These are phyloP conservation scores for Bungarus multicinctus DNA, from an alignment of 2,113 vertebrate genomes.

Conservation along the genomic window DNA sequence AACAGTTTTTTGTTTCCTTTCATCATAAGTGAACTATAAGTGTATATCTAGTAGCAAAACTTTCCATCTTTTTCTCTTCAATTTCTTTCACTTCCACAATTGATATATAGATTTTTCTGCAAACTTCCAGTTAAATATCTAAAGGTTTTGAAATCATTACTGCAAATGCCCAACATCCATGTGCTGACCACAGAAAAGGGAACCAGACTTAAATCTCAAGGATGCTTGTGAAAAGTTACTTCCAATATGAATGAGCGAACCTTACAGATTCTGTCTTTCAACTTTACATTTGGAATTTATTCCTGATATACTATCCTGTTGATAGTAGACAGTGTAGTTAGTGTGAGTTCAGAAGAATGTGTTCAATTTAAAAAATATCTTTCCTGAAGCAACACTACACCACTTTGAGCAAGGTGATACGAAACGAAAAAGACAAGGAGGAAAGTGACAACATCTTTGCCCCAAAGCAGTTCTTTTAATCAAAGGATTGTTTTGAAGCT, in stretches of 20 bases:
- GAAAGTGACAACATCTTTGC: conserved; percentile 1
- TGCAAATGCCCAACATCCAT: fast-evolving
- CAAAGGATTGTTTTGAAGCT: background rate
- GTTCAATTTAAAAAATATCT: background rate
- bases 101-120: background rate
- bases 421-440: background rate
- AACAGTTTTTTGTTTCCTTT: background rate
- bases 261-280: background rate
- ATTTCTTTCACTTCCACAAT: background rate
- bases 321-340: background rate
- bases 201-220: background rate
- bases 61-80: background rate
- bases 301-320: background rate
- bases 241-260: background rate
- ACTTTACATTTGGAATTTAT: fast-evolving
- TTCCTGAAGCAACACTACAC: background rate
- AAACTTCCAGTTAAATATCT: fast-evolving
- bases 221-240: background rate
- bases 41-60: background rate
- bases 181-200: fast-evolving
- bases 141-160: background rate
- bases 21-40: background rate
- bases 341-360: background rate
- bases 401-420: conserved; percentile 14
- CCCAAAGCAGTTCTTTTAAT: conserved; percentile 20